Percentiles rank a stretch among this genome's conserved stretches.
Conservation (phyloP, 2,888 invertebrate genomes). For the Lasius fuliginosus region DNA sequence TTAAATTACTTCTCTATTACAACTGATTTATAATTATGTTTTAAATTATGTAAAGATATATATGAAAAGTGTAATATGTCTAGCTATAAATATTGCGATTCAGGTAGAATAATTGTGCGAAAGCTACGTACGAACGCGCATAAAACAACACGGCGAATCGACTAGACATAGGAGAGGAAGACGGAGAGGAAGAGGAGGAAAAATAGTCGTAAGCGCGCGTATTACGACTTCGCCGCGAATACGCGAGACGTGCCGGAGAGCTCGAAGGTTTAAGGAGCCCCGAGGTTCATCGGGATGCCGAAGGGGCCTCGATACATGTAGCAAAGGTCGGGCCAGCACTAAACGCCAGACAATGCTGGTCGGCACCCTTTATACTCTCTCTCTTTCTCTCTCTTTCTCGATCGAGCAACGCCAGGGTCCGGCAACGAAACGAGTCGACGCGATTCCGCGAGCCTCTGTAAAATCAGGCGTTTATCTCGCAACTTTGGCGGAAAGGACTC, state of each 20-base stretch:
- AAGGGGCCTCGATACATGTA: constrained; percentile 74
- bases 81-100: not conserved
- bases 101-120: not conserved
- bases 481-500: constrained; percentile 35
- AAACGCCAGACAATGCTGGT: constrained; percentile 80
- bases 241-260: constrained; percentile 59
- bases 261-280: constrained; percentile 68
- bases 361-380: constrained; percentile 77
- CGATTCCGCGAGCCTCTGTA: constrained; percentile 71
- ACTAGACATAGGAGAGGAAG: not conserved
- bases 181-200: not conserved
- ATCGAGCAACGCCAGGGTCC: constrained; percentile 68
- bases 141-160: constrained; percentile 36
- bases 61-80: not conserved
- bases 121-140: not conserved
- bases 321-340: constrained; percentile 79
- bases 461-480: constrained; percentile 74
- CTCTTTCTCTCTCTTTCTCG: constrained; percentile 58
- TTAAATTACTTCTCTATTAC: constrained; percentile 10
- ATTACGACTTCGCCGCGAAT: constrained; percentile 70
- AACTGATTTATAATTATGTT: not conserved
- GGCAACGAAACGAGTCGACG: constrained; percentile 61
- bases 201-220: constrained; percentile 70
- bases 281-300: constrained; percentile 73
- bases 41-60: not conserved